A percentile compares a stretch with the other conserved stretches of the same genome.
Conservation (phyloP, 2,888 invertebrate species). For the Caradrina clavipalpis region DNA sequence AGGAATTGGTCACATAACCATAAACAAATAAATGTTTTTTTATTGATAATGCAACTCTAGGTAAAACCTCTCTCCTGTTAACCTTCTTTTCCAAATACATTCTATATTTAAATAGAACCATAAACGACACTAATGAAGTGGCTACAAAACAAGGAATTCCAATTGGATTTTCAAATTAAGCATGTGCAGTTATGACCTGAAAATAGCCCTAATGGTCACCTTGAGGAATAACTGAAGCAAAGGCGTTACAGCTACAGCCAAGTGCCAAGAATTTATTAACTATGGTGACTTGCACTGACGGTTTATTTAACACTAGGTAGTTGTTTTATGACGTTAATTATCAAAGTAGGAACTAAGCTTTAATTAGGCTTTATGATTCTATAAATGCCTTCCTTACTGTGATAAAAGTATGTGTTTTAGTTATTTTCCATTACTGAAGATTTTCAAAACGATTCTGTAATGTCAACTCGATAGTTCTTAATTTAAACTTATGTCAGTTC, state of each 20-base stretch:
- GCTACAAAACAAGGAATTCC: constrained; percentile 35
- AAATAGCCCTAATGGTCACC: constrained; percentile 31
- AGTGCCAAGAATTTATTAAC: constrained; percentile 34
- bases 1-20: too few relatives aligned
- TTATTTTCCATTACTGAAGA: neutral
- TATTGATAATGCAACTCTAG: too few relatives aligned
- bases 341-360: constrained; percentile 5
- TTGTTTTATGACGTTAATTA: constrained; percentile 10
- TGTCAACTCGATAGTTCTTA: constrained; percentile 8
- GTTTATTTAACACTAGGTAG: constrained; percentile 16
- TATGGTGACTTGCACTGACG: constrained; percentile 12
- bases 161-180: constrained; percentile 49
- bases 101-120: constrained; percentile 11
- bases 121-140: constrained; percentile 32
- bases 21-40: too few relatives aligned
- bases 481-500: constrained; percentile 8
- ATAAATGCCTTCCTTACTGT: neutral
- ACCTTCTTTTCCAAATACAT: too few relatives aligned
- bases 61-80: too few relatives aligned
- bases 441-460: too few relatives aligned
- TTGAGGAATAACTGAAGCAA: constrained; percentile 16
- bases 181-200: constrained; percentile 26
- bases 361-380: neutral
- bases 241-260: constrained; percentile 22
- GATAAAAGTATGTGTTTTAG: neutral